A percentile compares a stretch with the other conserved stretches of the same genome.
These are phyloP conservation scores for Deroplatys truncata DNA, from an alignment of 2,888 invertebrate genomes.

Conservation along the genomic window DNA sequence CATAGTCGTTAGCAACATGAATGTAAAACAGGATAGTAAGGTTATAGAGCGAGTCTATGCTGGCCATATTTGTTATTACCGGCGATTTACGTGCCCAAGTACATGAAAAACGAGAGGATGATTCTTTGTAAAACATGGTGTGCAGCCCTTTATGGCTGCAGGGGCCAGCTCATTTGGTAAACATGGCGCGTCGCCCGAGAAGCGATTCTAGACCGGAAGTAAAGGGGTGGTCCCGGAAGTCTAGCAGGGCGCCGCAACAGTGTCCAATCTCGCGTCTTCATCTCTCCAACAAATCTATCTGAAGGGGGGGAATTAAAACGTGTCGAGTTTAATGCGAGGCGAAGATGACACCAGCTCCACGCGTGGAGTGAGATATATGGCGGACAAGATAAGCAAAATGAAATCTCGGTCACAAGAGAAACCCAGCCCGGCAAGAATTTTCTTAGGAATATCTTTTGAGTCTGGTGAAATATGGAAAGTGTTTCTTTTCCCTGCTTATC, in stretches of 20 bases:
- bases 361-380: background rate
- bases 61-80: too few species aligned
- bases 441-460: background rate
- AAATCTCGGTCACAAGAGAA: background rate
- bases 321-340: background rate
- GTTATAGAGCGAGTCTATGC: too few species aligned
- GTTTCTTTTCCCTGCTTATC: background rate
- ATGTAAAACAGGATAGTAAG: too few species aligned
- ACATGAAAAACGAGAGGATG: too few species aligned
- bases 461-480: background rate
- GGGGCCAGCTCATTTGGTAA: slow-evolving; percentile 2
- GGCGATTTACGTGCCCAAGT: too few species aligned
- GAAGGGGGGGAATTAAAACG: background rate
- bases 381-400: background rate
- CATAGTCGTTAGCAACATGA: too few species aligned
- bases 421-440: background rate
- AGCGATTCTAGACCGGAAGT: slow-evolving; percentile 23
- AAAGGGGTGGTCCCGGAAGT: background rate
- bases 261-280: background rate
- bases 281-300: background rate
- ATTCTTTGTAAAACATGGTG: too few species aligned
- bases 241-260: background rate
- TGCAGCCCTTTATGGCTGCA: too few species aligned
- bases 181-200: slow-evolving; percentile 22
- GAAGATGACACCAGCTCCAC: background rate